These are phyloP conservation scores for Quadroppia sp. DNA, from an alignment of 2,888 invertebrate genomes.

Conservation along the genomic window DNA sequence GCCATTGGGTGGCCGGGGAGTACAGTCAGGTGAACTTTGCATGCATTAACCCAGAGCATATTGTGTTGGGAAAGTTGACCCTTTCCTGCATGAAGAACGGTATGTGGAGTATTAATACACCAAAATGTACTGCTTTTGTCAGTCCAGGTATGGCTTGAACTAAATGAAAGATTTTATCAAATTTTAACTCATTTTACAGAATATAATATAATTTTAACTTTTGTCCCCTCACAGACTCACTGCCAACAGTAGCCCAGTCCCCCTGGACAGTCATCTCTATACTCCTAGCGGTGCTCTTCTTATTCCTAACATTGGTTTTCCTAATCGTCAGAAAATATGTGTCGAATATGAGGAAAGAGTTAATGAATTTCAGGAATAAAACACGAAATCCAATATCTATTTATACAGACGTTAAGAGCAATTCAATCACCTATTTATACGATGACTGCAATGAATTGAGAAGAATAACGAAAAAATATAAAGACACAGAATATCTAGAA, in stretches of 20 bases:
- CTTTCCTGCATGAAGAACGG: constrained; percentile 6
- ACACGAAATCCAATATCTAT: not conserved
- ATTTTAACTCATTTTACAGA: not conserved
- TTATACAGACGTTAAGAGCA: not conserved
- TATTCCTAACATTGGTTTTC: not conserved
- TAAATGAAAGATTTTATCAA: not conserved
- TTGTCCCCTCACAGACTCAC: constrained; percentile 8
- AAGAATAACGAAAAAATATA: not conserved
- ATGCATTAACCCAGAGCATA: constrained; percentile 12
- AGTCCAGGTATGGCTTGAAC: not conserved
- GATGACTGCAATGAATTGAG: not conserved
- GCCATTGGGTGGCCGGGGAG: constrained; percentile 26
- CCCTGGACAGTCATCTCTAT: constrained; percentile 19
- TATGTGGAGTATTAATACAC: constrained; percentile 5
- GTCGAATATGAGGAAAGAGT: constrained; percentile 14
- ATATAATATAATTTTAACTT: not conserved
- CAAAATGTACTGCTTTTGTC: constrained; percentile 16
- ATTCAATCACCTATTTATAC: not conserved
- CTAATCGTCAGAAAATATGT: constrained; percentile 9
- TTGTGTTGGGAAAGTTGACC: constrained; percentile 7
- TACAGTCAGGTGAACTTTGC: constrained; percentile 16
- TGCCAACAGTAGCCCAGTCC: constrained; percentile 11
- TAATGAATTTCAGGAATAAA: not conserved
- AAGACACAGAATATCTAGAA: constrained; percentile 16
- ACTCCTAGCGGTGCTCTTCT: not conserved